A percentile compares a stretch with the other conserved stretches of the same genome.
Evolutionary conservation across 1,140 invertebrate genomes (phyloP).

Genomic region (Lepidurus apus): DNA sequence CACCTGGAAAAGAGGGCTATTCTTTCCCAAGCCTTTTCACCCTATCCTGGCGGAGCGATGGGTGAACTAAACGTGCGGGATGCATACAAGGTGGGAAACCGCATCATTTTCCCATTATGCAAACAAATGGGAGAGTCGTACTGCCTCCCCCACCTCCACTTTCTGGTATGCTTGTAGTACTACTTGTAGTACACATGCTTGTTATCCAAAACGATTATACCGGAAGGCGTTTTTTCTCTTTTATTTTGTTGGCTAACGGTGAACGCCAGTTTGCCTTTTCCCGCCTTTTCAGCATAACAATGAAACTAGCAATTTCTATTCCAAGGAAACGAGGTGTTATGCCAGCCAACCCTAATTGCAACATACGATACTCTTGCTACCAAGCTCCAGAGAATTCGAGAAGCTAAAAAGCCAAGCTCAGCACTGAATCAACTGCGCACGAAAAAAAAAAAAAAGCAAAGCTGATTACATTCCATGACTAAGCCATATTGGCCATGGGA

Average conservation of each 20-base stretch:
- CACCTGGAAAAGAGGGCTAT: not conserved
- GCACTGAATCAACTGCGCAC: not conserved
- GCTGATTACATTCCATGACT: conserved; percentile 21
- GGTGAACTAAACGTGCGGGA: not conserved
- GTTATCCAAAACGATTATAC: not conserved
- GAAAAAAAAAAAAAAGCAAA: not conserved
- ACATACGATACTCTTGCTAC: not conserved
- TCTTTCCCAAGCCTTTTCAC: conserved; percentile 11
- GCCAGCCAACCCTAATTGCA: not conserved
- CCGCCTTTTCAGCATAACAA: not conserved
- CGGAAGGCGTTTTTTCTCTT: not conserved
- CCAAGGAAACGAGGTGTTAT: not conserved
- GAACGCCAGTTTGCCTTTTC: not conserved
- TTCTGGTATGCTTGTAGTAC: not conserved
- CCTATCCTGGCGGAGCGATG: not conserved
- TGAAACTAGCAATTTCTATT: not conserved
- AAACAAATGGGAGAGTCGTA: conserved; percentile 2
- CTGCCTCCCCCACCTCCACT: not conserved
- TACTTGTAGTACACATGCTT: not conserved
- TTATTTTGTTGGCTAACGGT: not conserved
- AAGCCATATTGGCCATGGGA: conserved; percentile 20
- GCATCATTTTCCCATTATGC: conserved; percentile 21
- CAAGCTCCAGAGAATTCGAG: not conserved
- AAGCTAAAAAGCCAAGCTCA: not conserved
- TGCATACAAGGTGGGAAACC: not conserved